Evolutionary conservation across 2,797 vertebrate species (phyloP).

Genomic region (Sebastes hopkinsi): DNA sequence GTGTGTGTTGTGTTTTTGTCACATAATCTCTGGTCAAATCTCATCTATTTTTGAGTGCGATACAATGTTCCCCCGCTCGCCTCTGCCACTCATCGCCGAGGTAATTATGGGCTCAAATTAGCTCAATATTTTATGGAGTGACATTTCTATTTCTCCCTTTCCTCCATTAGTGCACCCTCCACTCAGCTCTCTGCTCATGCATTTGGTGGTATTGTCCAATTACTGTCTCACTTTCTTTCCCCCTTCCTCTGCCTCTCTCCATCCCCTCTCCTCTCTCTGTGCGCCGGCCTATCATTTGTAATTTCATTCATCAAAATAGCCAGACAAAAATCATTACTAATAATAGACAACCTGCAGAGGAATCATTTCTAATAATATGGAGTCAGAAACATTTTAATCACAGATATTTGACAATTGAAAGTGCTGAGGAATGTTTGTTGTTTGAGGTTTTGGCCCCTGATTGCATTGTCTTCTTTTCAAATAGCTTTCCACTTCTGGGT

Average conservation of each 20-base stretch:
- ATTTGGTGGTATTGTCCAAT: constrained; percentile 44
- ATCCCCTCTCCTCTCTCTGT: neutral
- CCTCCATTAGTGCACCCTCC: constrained; percentile 40
- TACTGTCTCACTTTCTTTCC: constrained; percentile 23
- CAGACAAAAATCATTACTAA: constrained; percentile 34
- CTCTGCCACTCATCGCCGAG: constrained; percentile 31
- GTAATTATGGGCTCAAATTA: constrained; percentile 57
- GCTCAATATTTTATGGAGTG: constrained; percentile 36
- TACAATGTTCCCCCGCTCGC: neutral
- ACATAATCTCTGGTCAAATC: constrained; percentile 26
- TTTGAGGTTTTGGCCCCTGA: neutral
- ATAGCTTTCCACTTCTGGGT: constrained; percentile 6
- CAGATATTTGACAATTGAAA: neutral
- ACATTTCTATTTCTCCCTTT: constrained; percentile 56
- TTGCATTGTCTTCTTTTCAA: neutral
- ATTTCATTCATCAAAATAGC: constrained; percentile 30
- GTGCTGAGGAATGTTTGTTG: neutral
- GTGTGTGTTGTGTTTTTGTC: neutral
- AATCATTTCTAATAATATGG: constrained; percentile 26
- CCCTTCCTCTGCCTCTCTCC: neutral
- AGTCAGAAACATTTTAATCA: constrained; percentile 27
- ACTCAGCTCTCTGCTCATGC: constrained; percentile 37
- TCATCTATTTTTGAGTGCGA: constrained; percentile 13
- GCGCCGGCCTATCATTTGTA: constrained; percentile 1
- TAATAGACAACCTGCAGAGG: neutral